Percentiles rank a stretch among this genome's conserved stretches.
Evolutionary conservation across 2,113 vertebrate genomes (phyloP).

Genomic region (Xenopus laevis): DNA sequence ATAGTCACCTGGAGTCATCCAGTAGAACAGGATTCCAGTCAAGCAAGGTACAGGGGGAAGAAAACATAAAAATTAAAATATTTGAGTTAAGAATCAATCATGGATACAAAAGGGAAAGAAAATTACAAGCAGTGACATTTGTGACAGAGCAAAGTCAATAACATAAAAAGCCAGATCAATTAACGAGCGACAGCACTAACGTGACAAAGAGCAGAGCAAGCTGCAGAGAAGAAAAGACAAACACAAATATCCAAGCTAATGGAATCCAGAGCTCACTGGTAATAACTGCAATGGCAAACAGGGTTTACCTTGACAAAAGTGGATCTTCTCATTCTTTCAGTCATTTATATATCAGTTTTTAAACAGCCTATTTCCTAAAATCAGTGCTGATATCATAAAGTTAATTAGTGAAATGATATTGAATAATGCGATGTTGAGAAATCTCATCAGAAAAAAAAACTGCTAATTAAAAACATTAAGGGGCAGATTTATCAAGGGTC

Average conservation of each 20-base stretch:
- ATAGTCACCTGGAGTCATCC: conserved; percentile 81
- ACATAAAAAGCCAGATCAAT: background rate
- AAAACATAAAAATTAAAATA: conserved; percentile 65
- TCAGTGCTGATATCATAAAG: too few species aligned
- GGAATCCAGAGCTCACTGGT: background rate
- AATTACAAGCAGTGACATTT: conserved; percentile 57
- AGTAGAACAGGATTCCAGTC: conserved; percentile 70
- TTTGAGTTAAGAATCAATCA: conserved; percentile 64
- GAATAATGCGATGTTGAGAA: too few species aligned
- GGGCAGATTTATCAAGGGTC: too few species aligned
- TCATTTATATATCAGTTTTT: background rate
- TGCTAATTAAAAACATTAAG: too few species aligned
- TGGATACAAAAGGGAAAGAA: conserved; percentile 57
- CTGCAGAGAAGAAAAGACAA: conserved; percentile 3
- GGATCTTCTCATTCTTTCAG: background rate
- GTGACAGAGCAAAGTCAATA: conserved; percentile 48
- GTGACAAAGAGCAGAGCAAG: conserved; percentile 44
- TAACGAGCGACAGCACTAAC: background rate
- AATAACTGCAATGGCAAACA: too few species aligned
- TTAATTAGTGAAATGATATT: too few species aligned
- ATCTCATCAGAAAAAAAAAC: too few species aligned
- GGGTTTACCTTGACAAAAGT: too few species aligned
- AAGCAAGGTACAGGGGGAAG: conserved; percentile 75
- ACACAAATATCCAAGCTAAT: conserved; percentile 11
- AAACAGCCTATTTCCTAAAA: background rate